phyloP scores from a whole-genome alignment of 2,113 vertebrate species.

The Fregetta grallaria region DNA sequence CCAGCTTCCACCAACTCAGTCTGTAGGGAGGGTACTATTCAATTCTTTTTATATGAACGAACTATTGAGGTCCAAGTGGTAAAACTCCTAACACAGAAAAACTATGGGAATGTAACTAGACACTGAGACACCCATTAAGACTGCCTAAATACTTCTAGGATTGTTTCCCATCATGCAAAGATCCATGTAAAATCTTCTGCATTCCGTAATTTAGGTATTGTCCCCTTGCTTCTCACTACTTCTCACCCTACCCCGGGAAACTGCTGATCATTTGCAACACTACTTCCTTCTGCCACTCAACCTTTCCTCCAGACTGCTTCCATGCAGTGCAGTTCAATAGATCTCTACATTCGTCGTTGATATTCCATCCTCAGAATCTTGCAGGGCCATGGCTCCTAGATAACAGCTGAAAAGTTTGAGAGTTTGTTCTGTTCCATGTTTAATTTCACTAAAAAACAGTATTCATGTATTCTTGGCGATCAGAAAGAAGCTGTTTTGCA shows the following conservation, averaged over 20 bases:
- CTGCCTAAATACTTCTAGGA: background rate
- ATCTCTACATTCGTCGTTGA: fast-evolving
- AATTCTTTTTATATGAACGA: background rate
- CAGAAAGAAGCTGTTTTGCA: background rate
- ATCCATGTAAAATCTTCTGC: background rate
- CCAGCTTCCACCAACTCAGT: background rate
- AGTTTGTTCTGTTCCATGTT: background rate
- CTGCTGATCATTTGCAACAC: background rate
- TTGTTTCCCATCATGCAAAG: background rate
- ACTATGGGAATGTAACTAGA: background rate
- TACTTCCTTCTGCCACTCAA: background rate
- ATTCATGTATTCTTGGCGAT: background rate
- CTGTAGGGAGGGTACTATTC: background rate
- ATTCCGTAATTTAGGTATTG: background rate
- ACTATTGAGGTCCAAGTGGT: fast-evolving
- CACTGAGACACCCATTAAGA: background rate
- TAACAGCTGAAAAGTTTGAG: background rate
- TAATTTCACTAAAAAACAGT: background rate
- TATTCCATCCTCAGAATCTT: background rate
- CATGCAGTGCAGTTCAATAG: background rate
- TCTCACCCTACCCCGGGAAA: background rate
- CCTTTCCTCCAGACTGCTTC: background rate
- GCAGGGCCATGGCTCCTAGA: background rate
- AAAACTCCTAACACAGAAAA: background rate
- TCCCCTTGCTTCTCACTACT: background rate